phyloP scores from a whole-genome alignment of 1,140 invertebrate species.

The Chlorops oryzae region DNA sequence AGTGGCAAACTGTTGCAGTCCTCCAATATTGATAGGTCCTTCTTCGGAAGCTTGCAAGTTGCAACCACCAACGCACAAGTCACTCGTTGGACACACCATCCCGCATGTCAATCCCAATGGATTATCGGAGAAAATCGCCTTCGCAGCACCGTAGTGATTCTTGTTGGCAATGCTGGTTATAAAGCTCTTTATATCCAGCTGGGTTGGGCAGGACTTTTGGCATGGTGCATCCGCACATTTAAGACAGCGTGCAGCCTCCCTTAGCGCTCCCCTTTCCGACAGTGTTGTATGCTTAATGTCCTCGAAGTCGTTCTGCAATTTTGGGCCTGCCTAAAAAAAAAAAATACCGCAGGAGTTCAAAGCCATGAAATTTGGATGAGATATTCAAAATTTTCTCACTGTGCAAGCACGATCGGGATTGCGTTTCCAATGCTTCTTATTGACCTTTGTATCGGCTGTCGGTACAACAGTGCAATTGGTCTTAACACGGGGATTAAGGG shows the following conservation, averaged over 20 bases:
- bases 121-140: slow-evolving; percentile 95
- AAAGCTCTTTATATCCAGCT: slow-evolving; percentile 94
- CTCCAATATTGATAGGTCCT: slow-evolving; percentile 90
- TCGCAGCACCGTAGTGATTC: slow-evolving; percentile 97
- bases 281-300: slow-evolving; percentile 97
- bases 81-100: slow-evolving; percentile 98
- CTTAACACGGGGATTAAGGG: slow-evolving; percentile 77
- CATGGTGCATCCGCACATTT: slow-evolving; percentile 98
- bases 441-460: slow-evolving; percentile 74
- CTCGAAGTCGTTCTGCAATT: slow-evolving; percentile 84
- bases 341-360: slow-evolving; percentile 4
- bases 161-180: slow-evolving; percentile 95
- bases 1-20: slow-evolving; percentile 94
- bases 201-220: slow-evolving; percentile 97
- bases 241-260: slow-evolving; percentile 84
- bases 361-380: slow-evolving; percentile 1
- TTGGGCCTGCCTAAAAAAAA: slow-evolving; percentile 27
- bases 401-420: slow-evolving; percentile 79
- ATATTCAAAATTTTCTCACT: slow-evolving; percentile 54
- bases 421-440: slow-evolving; percentile 92
- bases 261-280: slow-evolving; percentile 86
- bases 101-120: slow-evolving; percentile 94
- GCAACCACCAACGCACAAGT: slow-evolving; percentile 95
- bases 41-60: slow-evolving; percentile 93
- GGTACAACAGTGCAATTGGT: slow-evolving; percentile 70